These are phyloP conservation scores for Hippocampus comes DNA, from an alignment of 2,113 vertebrate species.

Conservation along the genomic window DNA sequence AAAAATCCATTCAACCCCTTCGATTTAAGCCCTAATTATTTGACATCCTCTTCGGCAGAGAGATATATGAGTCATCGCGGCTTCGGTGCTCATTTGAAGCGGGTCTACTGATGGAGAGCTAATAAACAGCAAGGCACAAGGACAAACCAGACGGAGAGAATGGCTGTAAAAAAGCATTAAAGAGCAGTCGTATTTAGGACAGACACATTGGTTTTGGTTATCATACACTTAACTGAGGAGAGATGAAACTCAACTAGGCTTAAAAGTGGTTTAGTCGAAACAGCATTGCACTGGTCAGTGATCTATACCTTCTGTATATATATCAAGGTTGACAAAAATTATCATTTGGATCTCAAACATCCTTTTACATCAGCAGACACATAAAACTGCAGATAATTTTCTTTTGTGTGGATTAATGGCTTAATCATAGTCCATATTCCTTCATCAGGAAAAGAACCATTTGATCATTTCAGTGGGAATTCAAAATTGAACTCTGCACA, in stretches of 20 bases:
- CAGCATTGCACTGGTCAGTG: neutral
- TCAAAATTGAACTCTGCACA: too few relatives aligned
- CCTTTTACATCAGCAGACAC: neutral
- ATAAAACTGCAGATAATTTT: neutral
- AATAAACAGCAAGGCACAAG: conserved; percentile 19
- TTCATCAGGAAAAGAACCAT: too few relatives aligned
- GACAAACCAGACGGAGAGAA: conserved; percentile 27
- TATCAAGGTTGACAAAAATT: neutral
- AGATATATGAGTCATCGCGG: conserved; percentile 35
- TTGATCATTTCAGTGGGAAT: too few relatives aligned
- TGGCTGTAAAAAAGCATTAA: neutral
- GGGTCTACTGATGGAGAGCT: conserved; percentile 25
- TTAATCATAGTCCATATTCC: neutral
- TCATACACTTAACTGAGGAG: neutral
- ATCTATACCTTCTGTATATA: neutral
- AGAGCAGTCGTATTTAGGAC: conserved; percentile 1
- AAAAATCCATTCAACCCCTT: conserved; percentile 19
- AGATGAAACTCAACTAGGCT: neutral
- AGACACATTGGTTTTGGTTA: neutral
- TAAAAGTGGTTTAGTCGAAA: neutral
- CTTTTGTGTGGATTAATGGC: neutral
- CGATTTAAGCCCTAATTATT: conserved; percentile 24
- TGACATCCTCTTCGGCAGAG: conserved; percentile 13
- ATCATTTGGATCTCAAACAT: neutral
- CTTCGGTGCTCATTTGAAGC: conserved; percentile 18